Conservation (phyloP, 1,140 invertebrate species). For the Nasonia vitripennis region DNA sequence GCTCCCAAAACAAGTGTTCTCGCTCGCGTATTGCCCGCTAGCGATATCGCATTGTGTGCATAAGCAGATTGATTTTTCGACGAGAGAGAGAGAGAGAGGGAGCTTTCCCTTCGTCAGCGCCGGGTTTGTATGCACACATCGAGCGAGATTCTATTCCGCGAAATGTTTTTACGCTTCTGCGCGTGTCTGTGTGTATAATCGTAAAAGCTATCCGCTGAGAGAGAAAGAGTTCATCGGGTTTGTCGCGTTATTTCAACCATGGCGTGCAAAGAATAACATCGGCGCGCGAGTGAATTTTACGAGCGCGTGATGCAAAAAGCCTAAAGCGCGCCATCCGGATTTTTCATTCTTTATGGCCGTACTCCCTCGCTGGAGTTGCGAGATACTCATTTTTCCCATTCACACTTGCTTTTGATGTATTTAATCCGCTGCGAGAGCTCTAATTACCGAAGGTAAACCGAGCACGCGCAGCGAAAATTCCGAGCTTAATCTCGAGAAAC, state of each 20-base stretch:
- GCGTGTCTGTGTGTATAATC: too few relatives aligned
- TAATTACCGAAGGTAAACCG: not conserved
- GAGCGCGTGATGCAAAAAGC: not conserved
- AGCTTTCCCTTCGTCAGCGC: too few relatives aligned
- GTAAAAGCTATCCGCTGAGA: not conserved
- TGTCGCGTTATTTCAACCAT: not conserved
- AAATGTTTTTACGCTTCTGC: too few relatives aligned
- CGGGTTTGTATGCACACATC: too few relatives aligned
- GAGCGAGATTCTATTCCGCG: too few relatives aligned
- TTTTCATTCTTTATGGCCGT: not conserved
- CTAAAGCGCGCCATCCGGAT: not conserved
- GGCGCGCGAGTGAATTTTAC: not conserved
- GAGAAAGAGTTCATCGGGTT: not conserved
- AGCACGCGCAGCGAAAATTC: not conserved
- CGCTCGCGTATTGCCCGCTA: not conserved
- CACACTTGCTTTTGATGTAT: too few relatives aligned
- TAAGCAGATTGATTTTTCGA: not conserved
- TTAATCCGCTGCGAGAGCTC: not conserved
- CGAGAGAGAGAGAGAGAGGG: too few relatives aligned
- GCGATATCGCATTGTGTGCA: not conserved
- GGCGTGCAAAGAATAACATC: slow-evolving; percentile 7
- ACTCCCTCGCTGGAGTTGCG: too few relatives aligned
- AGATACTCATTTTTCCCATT: too few relatives aligned
- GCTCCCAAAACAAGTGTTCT: not conserved
- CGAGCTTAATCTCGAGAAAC: slow-evolving; percentile 10